Base-by-base conservation (phyloP, 2,888 invertebrate species). In the Drosophila picticornis region DNA sequence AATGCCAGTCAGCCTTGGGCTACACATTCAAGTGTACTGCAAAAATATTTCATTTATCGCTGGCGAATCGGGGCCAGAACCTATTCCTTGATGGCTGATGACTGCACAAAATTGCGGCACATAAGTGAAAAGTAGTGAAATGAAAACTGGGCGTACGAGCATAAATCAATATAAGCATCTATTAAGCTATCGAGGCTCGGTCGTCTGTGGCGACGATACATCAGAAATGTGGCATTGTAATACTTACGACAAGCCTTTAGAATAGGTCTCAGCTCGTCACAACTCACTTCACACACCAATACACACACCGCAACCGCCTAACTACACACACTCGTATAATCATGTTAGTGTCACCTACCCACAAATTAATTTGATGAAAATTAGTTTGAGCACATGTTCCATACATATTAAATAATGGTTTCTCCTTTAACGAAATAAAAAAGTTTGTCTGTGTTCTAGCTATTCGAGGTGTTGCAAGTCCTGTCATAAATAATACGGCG, bases 91-190 rank as follows among this genome's bases (percentile, higher is more conserved):
- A 27, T 62, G 72, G 63, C 68, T 73, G 77, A 85, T 81, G 81
- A 75, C 60, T 70, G 79, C 75, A 74, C 64, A 78, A 76, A 78
- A 75, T 70, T 81, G 55, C 59, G 46, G 52, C 63, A 63, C 58
- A 52, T 58, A 79, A 74, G 68, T 64, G 55, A 62, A 77, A 84
- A 79, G 68, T 64, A 75, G 61, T 83, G 66, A 68, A 81, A 81
- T 84, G 72, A 81, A 86, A 89, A 69, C 75, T 75, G 58, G 63
- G 70, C 59, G 68, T 68, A 38, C 38, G 67, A 87, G 58, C 80
- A 82, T 77, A 84, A 89, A 90, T 89, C 87, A 84, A 87, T 87
- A 88, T 31, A 71, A 25, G 48, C 48, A 43, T 48, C 19, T 55
- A 5, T 2, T 27, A 34, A 55, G 7, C 34, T 46, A 29, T 13